Percentiles rank a stretch among this genome's conserved stretches.
phyloP scores from a whole-genome alignment of 2,113 vertebrate genomes.

The Bambusicola thoracicus region DNA sequence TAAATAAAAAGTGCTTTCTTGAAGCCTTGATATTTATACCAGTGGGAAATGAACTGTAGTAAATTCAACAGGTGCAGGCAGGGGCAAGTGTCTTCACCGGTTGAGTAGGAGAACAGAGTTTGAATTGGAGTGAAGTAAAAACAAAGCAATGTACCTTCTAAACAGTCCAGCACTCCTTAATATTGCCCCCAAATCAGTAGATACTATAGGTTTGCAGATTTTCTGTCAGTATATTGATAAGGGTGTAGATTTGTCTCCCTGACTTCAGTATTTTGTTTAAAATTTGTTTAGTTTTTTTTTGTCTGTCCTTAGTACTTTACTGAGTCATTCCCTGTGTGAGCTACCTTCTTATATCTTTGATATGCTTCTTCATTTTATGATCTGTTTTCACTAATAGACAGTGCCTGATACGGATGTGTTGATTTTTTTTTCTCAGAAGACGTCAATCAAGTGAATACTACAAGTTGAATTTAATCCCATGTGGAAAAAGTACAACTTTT shows the following conservation, averaged over 20 bases:
- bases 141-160: background rate
- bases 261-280: background rate
- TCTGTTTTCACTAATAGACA: background rate
- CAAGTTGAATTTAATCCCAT: background rate
- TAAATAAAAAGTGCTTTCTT: constrained; percentile 32
- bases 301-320: background rate
- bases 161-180: background rate
- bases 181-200: background rate
- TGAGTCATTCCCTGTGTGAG: background rate
- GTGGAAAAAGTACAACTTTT: background rate
- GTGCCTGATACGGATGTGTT: background rate
- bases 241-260: background rate
- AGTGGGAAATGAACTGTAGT: constrained; percentile 5
- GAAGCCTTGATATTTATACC: constrained; percentile 10
- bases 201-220: background rate
- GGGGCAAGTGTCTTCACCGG: background rate
- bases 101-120: background rate
- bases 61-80: constrained; percentile 42
- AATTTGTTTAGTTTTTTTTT: background rate
- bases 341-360: background rate
- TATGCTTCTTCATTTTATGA: background rate
- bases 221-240: background rate
- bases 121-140: background rate
- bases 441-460: background rate
- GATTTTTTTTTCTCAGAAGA: background rate